Evolutionary conservation across 2,888 invertebrate genomes (phyloP).

Genomic region (Actias luna): DNA sequence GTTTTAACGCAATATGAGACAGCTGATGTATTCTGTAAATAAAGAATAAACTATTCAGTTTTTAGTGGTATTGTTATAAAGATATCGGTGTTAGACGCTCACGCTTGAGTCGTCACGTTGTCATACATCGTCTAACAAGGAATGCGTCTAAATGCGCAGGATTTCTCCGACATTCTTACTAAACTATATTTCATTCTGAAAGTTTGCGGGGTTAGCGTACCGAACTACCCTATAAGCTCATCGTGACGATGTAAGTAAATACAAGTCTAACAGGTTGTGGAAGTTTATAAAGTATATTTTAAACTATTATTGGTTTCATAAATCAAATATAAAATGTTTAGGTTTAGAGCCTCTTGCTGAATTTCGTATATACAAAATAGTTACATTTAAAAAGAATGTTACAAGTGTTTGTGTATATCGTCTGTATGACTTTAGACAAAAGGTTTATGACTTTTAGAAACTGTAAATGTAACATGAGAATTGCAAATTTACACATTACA

Average conservation of each 20-base stretch:
- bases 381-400: background rate
- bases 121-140: constrained; percentile 59
- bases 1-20: constrained; percentile 51
- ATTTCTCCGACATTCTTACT: constrained; percentile 6
- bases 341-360: background rate
- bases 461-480: no score
- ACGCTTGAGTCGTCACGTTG: constrained; percentile 55
- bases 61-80: constrained; percentile 43
- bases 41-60: constrained; percentile 30
- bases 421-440: background rate
- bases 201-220: constrained; percentile 7
- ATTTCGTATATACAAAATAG: background rate
- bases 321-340: background rate
- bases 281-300: background rate
- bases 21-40: constrained; percentile 65
- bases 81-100: constrained; percentile 39
- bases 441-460: no score
- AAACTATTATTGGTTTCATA: background rate
- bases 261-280: constrained; percentile 1
- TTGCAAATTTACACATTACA: no score
- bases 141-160: constrained; percentile 38
- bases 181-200: constrained; percentile 11
- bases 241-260: background rate
- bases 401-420: background rate
- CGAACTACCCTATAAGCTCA: background rate